Evolutionary conservation across 2,888 invertebrate species (phyloP), one percentile per base, ranked within the genome.

Genomic region (Drepana falcataria): DNA sequence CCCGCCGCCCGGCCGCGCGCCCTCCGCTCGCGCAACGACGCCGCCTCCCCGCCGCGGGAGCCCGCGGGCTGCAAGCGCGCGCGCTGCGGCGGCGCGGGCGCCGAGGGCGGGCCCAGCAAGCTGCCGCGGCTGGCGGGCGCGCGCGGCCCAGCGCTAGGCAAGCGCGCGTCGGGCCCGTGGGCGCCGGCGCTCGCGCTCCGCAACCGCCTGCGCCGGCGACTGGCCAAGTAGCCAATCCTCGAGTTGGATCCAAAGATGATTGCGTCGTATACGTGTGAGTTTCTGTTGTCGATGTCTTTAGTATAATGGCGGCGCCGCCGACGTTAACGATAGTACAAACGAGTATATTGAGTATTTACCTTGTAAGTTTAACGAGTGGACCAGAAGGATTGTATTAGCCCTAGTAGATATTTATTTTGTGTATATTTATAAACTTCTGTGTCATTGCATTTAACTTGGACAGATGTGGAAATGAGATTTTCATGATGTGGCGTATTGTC

Each of bases 321-420:
- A 74, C 71, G 68, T 73, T 78, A 74, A 81, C 81, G 71, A 88
- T 88, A 90, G 90, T 90, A 90, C 90, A 90, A 90, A 88, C 69
- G 74, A 74, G 66, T 76, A 77, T 79, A 81, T 81, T 79, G 79
- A 83, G 78, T 87, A 82, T 82, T 77, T 85, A 79, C 80, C 80
- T 73, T 78, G 78, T 85, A 85, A 87, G 84, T 79, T 81, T 80
- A 81, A 82, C 82, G 76, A 77, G 88, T 79, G 89, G 90, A 90
- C 90, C 90, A 87, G 79, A 81, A 83, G 77, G 77, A 79, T 76
- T 70, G 75, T 77, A 77, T 77, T 81, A 83, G 85, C 80, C 79
- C 83, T 79, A 78, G 79, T 85, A 80, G 77, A 87, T 86, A 85
- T 85, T 83, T 87, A 86, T 88, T 84, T 83, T 84, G 79, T 79